These are phyloP conservation scores for Monarcha castaneiventris DNA, from an alignment of 2,113 vertebrate species.

Conservation along the genomic window DNA sequence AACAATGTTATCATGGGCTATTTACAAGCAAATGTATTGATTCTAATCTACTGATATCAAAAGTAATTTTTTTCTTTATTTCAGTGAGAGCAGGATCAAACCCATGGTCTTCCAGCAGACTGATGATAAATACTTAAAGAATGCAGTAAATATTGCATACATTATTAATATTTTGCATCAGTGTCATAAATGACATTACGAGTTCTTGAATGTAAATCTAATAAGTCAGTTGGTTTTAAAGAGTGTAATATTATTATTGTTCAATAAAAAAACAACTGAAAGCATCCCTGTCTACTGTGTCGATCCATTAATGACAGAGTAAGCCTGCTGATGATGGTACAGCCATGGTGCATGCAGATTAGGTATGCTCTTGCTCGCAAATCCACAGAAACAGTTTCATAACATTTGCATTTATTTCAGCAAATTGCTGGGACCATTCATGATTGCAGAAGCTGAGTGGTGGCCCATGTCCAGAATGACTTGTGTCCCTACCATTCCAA, in stretches of 20 bases:
- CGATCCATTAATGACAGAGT: not conserved
- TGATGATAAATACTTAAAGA: slow-evolving; percentile 64
- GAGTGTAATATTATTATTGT: slow-evolving; percentile 56
- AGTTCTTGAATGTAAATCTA: slow-evolving; percentile 63
- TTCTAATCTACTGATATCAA: not conserved
- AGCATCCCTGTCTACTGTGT: not conserved
- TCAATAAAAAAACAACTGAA: slow-evolving; percentile 68
- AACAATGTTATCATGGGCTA: not conserved
- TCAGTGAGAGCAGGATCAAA: slow-evolving; percentile 3
- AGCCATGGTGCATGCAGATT: not conserved
- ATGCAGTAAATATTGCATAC: slow-evolving; percentile 49
- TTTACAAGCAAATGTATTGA: not conserved
- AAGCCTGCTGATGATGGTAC: not conserved
- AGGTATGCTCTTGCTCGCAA: not conserved
- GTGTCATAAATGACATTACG: slow-evolving; percentile 15
- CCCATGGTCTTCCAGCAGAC: not conserved
- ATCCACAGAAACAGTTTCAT: not conserved
- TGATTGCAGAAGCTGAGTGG: not conserved
- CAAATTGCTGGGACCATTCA: not conserved
- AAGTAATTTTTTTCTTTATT: not conserved
- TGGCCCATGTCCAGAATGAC: not conserved
- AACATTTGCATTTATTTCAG: not conserved
- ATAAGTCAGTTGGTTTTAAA: slow-evolving; percentile 51
- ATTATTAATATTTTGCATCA: slow-evolving; percentile 47
- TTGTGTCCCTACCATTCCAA: not conserved